Base-by-base conservation (phyloP, 2,113 vertebrate species). In the Muntiacus reevesi region DNA sequence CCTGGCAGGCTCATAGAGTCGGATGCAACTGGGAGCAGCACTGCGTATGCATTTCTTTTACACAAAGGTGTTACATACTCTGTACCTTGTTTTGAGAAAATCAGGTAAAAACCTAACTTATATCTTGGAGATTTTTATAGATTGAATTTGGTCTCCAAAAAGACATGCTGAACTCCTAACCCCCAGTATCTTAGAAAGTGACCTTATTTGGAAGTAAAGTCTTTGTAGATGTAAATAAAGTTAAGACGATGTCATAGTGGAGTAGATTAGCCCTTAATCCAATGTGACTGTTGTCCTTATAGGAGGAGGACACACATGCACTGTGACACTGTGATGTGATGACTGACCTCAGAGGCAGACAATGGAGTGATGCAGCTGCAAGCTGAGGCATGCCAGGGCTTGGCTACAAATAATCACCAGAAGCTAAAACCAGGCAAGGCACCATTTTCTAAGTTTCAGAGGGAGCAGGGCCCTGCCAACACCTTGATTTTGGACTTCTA, bases 191-290 rank as follows among this genome's bases (percentile, higher is more conserved):
- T 85, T 67, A 89, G 74, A 97, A 88, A 45, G 28, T 81, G 59
- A 59, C 40, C 21, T 85, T 62, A 86, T 78, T 96, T 94, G 81
- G 81, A 97, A 89, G 64, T 76, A 79, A 92, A 52, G 13, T 62
- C 23, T 28, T 25, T 64, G 1, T 67, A 85, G 89, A 40, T 89
- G 27, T 36, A 95, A 95, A 45, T 50, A 92, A 83, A 54, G 36
- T 91, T 89, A 67, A 81, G 28, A 50, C 71, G 84, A 55, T 6
- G 23, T 64, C 76, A 87, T 40, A 23, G 28, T 17, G 30, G 33
- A 86, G 15, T 50, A 67, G 19, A n/a, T 17, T 45, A 43, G 14
- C 9, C 33, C 25, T 86, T 86, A 45, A 59, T 89, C 60, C 30
- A n/a, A 17, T 7, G 4, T 91, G 90, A 91, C 45, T 55, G 28